Percentiles rank a stretch among this genome's conserved stretches.
These are phyloP conservation scores for Eledona agricola DNA, from an alignment of 2,888 invertebrate species.

Conservation along the genomic window DNA sequence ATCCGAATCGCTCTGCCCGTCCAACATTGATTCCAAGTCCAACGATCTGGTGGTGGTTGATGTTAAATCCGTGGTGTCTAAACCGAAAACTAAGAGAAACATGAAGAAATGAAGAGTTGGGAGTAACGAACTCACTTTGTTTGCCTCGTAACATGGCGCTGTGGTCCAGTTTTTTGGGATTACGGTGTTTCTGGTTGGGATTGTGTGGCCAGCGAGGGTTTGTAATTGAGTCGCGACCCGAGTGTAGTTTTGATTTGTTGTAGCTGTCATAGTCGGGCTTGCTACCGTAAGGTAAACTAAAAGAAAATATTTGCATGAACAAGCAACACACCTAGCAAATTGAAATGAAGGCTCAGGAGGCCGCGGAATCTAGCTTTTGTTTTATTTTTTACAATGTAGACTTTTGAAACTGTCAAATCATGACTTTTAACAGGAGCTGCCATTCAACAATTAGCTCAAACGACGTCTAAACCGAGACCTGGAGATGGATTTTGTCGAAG, in stretches of 20 bases:
- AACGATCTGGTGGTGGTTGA: constrained; percentile 81
- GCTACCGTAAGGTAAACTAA: constrained; percentile 72
- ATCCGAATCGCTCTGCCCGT: constrained; percentile 73
- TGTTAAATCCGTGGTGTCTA: constrained; percentile 79
- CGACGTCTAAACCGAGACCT: too few species aligned
- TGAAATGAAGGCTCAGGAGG: too few species aligned
- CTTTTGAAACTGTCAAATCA: too few species aligned
- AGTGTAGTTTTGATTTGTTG: constrained; percentile 58
- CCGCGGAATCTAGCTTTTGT: too few species aligned
- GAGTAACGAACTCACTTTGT: constrained; percentile 67
- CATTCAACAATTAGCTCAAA: too few species aligned
- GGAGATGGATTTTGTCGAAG: too few species aligned
- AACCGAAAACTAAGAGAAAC: constrained; percentile 78
- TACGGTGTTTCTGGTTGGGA: constrained; percentile 64
- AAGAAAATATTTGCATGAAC: too few species aligned
- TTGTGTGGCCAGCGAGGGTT: constrained; percentile 56
- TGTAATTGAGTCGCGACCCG: constrained; percentile 50
- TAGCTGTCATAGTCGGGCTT: constrained; percentile 68
- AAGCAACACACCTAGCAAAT: too few species aligned
- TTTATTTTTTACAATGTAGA: too few species aligned
- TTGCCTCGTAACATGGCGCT: constrained; percentile 66
- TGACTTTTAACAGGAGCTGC: too few species aligned
- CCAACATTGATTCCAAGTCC: constrained; percentile 81
- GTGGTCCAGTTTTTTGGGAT: constrained; percentile 66
- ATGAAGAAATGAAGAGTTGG: background rate